phyloP scores from a whole-genome alignment of 2,113 vertebrate genomes.

The Scolopax mira region DNA sequence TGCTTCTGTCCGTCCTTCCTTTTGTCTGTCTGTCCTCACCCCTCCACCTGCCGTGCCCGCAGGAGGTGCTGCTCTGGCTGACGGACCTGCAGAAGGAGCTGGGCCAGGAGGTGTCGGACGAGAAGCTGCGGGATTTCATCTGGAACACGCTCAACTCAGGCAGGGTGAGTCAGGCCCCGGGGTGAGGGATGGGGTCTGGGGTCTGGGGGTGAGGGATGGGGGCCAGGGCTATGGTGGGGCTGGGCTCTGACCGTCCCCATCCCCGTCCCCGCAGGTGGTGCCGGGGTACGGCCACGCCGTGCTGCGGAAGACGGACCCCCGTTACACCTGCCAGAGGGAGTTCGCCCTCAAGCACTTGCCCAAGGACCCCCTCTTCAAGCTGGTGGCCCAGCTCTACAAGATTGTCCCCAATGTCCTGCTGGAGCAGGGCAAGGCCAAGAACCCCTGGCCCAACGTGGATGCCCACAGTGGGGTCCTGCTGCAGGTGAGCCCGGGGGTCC shows the following conservation, averaged over 20 bases:
- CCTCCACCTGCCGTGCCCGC: accelerated
- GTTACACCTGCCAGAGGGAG: slow-evolving; percentile 91
- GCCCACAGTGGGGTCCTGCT: slow-evolving; percentile 96
- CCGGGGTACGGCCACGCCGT: slow-evolving; percentile 94
- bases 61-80: slow-evolving; percentile 97
- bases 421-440: slow-evolving; percentile 98
- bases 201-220: no score
- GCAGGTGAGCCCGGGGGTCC: slow-evolving; percentile 84
- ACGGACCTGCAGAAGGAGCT: slow-evolving; percentile 93
- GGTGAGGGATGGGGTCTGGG: not conserved
- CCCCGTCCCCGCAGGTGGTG: slow-evolving; percentile 77
- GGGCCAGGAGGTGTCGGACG: slow-evolving; percentile 91
- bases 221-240: not conserved
- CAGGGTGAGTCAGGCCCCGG: slow-evolving; percentile 75
- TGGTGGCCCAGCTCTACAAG: slow-evolving; percentile 95
- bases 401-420: slow-evolving; percentile 93
- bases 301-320: slow-evolving; percentile 92
- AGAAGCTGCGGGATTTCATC: slow-evolving; percentile 92
- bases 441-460: slow-evolving; percentile 98
- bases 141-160: slow-evolving; percentile 98
- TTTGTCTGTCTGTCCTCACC: accelerated
- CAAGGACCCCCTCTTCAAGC: slow-evolving; percentile 91
- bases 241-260: not conserved
- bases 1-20: not conserved
- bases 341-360: slow-evolving; percentile 95